Conservation (phyloP, 2,888 invertebrate genomes). For the Machimus atricapillus region DNA sequence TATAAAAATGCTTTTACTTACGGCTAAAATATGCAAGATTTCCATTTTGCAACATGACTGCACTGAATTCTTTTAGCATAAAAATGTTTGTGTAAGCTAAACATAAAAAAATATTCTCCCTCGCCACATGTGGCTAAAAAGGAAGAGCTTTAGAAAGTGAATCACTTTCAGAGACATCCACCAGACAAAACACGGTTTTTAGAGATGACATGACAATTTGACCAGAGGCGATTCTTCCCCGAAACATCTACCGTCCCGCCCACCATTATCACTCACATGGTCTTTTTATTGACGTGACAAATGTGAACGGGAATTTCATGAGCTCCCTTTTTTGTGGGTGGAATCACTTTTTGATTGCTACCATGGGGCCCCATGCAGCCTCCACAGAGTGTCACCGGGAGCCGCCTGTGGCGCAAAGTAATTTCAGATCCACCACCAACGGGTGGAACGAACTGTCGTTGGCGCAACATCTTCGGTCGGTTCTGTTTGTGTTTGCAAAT, state of each 20-base stretch:
- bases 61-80: neutral
- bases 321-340: neutral
- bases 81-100: neutral
- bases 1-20: neutral
- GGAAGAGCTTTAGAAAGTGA: neutral
- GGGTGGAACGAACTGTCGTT: neutral
- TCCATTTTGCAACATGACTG: neutral
- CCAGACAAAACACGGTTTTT: neutral
- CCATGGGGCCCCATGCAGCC: neutral
- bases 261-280: neutral
- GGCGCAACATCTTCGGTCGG: neutral
- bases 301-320: constrained; percentile 11
- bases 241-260: neutral
- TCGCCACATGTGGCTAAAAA: neutral
- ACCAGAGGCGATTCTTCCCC: neutral
- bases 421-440: neutral
- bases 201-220: neutral
- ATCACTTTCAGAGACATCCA: neutral
- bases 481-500: neutral
- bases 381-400: neutral
- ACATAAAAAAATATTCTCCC: neutral
- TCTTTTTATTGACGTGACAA: constrained; percentile 12
- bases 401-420: neutral
- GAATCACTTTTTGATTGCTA: constrained; percentile 19
- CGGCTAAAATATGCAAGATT: neutral